A percentile compares a stretch with the other conserved stretches of the same genome.
phyloP scores from a whole-genome alignment of 2,888 invertebrate genomes.

The Orthosia gothica region DNA sequence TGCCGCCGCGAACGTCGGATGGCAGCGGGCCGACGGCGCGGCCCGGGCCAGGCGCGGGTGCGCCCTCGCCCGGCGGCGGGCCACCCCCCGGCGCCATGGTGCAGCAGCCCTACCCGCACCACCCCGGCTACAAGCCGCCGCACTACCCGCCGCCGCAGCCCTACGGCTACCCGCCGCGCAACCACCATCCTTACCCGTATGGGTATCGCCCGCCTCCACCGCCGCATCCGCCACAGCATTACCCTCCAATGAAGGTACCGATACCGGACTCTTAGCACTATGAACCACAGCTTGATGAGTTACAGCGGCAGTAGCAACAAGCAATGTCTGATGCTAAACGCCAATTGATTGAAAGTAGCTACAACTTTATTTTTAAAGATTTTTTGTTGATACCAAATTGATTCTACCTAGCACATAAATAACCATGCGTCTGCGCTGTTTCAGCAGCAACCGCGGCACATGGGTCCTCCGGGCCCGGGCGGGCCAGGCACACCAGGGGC shows the following conservation, averaged over 20 bases:
- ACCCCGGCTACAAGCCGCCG: slow-evolving; percentile 85
- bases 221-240: slow-evolving; percentile 87
- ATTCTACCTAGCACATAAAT: neutral
- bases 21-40: slow-evolving; percentile 88
- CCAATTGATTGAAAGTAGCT: neutral
- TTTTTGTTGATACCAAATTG: neutral
- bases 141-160: slow-evolving; percentile 89
- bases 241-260: slow-evolving; percentile 86
- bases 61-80: slow-evolving; percentile 79
- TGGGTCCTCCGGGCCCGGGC: slow-evolving; percentile 87
- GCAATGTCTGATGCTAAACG: neutral
- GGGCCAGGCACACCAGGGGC: slow-evolving; percentile 80
- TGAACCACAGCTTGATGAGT: neutral
- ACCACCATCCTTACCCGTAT: slow-evolving; percentile 90
- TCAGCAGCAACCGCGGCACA: slow-evolving; percentile 91
- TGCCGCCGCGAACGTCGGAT: slow-evolving; percentile 97
- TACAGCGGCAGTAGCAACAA: neutral
- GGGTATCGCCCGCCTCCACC: slow-evolving; percentile 86
- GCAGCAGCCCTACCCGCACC: slow-evolving; percentile 86
- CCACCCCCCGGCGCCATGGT: slow-evolving; percentile 86
- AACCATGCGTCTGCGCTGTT: slow-evolving; percentile 63
- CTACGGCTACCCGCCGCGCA: slow-evolving; percentile 87
- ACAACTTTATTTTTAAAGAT: neutral
- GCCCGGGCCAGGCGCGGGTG: slow-evolving; percentile 77
- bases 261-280: slow-evolving; percentile 13